Base-by-base conservation (phyloP, 2,113 vertebrate species). In the Sinocyclocheilus grahami region DNA sequence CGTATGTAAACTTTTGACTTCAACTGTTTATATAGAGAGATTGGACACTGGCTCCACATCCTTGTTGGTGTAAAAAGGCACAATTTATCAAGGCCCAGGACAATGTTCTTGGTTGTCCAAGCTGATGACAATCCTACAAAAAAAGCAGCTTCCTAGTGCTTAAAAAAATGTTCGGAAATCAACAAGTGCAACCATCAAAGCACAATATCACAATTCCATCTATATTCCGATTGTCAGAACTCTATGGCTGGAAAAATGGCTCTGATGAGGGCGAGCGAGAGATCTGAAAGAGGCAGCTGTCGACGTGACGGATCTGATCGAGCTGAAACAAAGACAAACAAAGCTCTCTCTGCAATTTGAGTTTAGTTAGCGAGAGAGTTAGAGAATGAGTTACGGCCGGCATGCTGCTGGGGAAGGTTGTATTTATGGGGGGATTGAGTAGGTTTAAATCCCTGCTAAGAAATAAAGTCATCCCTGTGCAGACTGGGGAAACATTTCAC, bases 401-500 rank as follows among this genome's bases (percentile, higher is more conserved):
- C 94, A 93, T 94, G 93, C 92, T 95, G 95, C 95, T 96, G 85
- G 94, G 96, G 95, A 95, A 95, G 93, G 93, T 95, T 97, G 97
- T 98, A 97, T 97, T 99, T 99, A 98, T 97, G 97, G 96, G 96
- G 95, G 96, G 95, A 96, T 96, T 96, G 95, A 97, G 96, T 96
- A 96, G 96, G 96, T 97, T 96, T 97, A 98, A 98, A 97, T 98
- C 97, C 97, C 97, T 96, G 95, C 96, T 97, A 97, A 97, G 97
- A 98, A 98, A 99, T 98, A 99, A 98, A 98, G 96, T 98, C 95
- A 96, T 98, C 97, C 97, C 96, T 94, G 95, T 92, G 96, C 95
- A 96, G 97, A 96, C 95, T 93, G 95, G 96, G 96, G 96, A 98
- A 99, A 98, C 98, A 98, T 98, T 98, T 99, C 97, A 97, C 97